Evolutionary conservation across 2,113 vertebrate genomes (phyloP).

Genomic region (Nanger granti): DNA sequence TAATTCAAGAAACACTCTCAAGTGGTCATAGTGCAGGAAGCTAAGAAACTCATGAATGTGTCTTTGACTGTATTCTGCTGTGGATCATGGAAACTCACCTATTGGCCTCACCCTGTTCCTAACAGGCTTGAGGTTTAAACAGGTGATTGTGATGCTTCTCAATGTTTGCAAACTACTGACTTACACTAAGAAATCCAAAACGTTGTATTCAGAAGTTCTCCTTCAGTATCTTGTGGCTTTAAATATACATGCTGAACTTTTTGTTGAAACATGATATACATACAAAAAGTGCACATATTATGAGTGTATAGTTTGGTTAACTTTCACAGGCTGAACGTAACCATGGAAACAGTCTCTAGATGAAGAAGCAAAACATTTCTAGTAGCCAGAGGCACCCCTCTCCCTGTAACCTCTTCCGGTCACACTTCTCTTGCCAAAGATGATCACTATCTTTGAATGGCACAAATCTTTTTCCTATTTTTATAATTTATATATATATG

Average conservation of each 20-base stretch:
- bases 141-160: background rate
- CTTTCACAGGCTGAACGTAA: background rate
- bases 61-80: background rate
- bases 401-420: too few species aligned
- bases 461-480: background rate
- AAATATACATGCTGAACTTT: background rate
- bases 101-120: background rate
- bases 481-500: background rate
- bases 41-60: background rate
- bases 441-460: background rate
- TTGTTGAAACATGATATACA: background rate
- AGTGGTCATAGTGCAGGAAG: background rate
- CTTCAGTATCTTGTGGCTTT: background rate
- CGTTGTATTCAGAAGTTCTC: background rate
- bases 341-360: background rate
- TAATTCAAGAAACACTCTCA: background rate
- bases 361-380: background rate
- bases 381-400: background rate
- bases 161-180: background rate
- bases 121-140: background rate
- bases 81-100: background rate
- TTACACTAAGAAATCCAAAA: background rate
- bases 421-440: background rate
- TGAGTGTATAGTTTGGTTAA: background rate
- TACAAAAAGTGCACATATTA: background rate